phyloP scores from a whole-genome alignment of 2,888 invertebrate genomes.

The Phengaris alcon region DNA sequence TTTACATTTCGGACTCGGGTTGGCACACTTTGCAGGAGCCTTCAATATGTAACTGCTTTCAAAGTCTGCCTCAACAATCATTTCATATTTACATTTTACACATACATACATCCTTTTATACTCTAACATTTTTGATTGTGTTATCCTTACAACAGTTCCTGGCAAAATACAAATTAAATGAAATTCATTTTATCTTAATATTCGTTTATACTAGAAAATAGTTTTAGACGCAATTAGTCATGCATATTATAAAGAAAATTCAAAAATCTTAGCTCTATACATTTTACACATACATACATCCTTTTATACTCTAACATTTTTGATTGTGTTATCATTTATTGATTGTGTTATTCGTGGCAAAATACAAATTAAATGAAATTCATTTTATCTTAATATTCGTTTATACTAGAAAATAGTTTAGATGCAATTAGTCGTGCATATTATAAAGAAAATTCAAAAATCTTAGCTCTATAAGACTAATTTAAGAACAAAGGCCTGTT shows the following conservation, averaged over 20 bases:
- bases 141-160: slow-evolving; percentile 89
- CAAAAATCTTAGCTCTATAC: no score
- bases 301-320: slow-evolving; percentile 88
- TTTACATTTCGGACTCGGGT: slow-evolving; percentile 75
- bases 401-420: no score
- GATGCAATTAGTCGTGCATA: no score
- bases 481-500: no score
- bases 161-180: slow-evolving; percentile 30
- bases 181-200: no score
- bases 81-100: slow-evolving; percentile 85
- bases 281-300: slow-evolving; percentile 87
- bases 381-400: no score
- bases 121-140: slow-evolving; percentile 87
- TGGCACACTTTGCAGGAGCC: slow-evolving; percentile 77
- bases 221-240: no score
- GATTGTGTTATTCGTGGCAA: slow-evolving; percentile 84
- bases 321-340: slow-evolving; percentile 84
- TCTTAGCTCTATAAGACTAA: no score
- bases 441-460: no score
- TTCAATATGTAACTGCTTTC: slow-evolving; percentile 81
- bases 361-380: not conserved
- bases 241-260: no score
- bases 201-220: no score
- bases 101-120: slow-evolving; percentile 86
- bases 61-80: slow-evolving; percentile 83